phyloP scores from a whole-genome alignment of 2,888 invertebrate genomes.

The Hypomecis atomaria region DNA sequence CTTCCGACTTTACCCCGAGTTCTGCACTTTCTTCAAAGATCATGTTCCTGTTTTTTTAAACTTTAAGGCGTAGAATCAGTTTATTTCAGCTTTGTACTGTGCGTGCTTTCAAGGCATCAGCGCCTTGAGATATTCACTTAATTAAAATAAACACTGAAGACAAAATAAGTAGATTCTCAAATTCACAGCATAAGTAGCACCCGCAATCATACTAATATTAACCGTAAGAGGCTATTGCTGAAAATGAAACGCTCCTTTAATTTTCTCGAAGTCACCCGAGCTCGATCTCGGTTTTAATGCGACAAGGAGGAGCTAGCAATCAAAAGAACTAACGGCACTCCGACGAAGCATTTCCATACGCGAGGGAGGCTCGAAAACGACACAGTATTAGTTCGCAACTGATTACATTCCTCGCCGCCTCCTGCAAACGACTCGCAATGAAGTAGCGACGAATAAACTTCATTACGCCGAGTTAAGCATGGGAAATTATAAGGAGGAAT shows the following conservation, averaged over 20 bases:
- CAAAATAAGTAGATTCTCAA: conserved; percentile 65
- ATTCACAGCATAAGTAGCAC: conserved; percentile 57
- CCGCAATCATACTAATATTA: conserved; percentile 79
- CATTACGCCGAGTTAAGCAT: conserved; percentile 82
- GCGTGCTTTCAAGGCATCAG: conserved; percentile 17
- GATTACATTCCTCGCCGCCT: conserved; percentile 81
- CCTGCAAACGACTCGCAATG: conserved; percentile 78
- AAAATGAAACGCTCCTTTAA: conserved; percentile 79
- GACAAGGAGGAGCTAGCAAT: conserved; percentile 78
- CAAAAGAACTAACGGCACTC: conserved; percentile 82
- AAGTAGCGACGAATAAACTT: conserved; percentile 83
- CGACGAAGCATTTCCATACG: conserved; percentile 82
- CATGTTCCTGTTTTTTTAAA: conserved; percentile 26
- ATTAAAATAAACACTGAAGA: conserved; percentile 69
- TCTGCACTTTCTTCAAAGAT: conserved; percentile 65
- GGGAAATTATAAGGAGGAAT: conserved; percentile 83
- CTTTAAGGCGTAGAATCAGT: not conserved
- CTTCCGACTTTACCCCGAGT: conserved; percentile 51
- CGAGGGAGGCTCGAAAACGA: conserved; percentile 75
- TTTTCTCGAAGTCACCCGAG: conserved; percentile 75
- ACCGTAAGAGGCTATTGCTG: conserved; percentile 70
- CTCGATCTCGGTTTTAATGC: conserved; percentile 80
- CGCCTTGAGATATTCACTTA: conserved; percentile 52
- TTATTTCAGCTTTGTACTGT: not conserved
- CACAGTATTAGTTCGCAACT: conserved; percentile 82